Conservation (phyloP, 2,113 vertebrate species). For the Mellivora capensis region DNA sequence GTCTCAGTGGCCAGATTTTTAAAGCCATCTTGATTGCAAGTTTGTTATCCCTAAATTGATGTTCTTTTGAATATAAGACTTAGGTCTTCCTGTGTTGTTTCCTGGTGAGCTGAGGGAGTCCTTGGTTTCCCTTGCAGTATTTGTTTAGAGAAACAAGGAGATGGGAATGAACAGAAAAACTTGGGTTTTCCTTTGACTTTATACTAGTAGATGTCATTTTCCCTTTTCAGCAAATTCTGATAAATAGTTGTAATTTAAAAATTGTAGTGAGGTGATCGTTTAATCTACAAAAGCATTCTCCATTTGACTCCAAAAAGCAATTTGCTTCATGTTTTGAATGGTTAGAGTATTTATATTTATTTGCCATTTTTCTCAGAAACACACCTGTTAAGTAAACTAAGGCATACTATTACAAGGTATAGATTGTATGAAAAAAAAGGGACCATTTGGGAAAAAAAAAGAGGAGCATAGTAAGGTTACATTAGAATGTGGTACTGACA, state of each 20-base stretch:
- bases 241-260: neutral
- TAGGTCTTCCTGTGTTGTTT: neutral
- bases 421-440: neutral
- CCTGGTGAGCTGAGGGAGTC: neutral
- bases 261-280: neutral
- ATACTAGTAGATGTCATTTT: neutral
- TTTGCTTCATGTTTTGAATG: neutral
- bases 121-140: neutral
- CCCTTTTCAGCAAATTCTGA: neutral
- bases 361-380: neutral
- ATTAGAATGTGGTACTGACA: neutral
- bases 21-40: neutral
- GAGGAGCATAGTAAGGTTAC: neutral
- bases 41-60: neutral
- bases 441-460: neutral
- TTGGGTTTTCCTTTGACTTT: neutral
- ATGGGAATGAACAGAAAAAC: neutral
- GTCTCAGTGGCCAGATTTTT: neutral
- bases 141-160: conserved; percentile 14
- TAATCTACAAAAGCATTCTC: neutral
- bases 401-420: neutral
- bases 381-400: neutral
- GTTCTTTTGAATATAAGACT: neutral
- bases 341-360: neutral
- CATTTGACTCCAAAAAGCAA: neutral